phyloP scores from a whole-genome alignment of 2,113 vertebrate species.

The Mesoclemmys tuberculata region DNA sequence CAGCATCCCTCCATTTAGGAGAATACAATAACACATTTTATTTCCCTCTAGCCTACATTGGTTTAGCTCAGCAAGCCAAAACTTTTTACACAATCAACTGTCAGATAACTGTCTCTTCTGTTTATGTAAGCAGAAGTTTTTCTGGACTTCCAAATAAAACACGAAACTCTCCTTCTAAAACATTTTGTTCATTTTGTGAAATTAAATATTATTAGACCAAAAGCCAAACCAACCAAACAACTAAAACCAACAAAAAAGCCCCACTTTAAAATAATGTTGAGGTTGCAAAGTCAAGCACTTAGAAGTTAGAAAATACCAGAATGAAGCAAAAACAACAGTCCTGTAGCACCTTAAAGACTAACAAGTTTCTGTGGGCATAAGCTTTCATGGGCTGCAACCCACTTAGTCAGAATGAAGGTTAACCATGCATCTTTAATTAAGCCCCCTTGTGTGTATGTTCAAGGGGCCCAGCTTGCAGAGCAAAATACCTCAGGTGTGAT shows the following conservation, averaged over 20 bases:
- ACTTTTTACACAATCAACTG: accelerated
- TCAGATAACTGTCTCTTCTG: background rate
- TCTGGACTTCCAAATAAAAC: background rate
- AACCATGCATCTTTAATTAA: background rate
- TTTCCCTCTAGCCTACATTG: background rate
- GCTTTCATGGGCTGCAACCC: too few relatives aligned
- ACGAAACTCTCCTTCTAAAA: background rate
- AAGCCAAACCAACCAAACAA: background rate
- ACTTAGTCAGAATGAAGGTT: background rate
- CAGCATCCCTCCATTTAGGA: background rate
- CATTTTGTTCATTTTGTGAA: background rate
- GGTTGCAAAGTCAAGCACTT: background rate
- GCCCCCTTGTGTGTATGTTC: background rate
- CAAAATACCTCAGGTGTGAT: background rate
- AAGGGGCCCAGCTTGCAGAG: background rate
- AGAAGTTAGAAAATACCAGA: background rate
- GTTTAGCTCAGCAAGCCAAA: background rate
- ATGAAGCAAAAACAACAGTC: too few relatives aligned
- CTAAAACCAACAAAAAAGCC: background rate
- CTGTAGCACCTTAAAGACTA: too few relatives aligned
- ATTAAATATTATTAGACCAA: background rate
- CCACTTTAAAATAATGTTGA: background rate
- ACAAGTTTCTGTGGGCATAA: too few relatives aligned
- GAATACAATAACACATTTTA: background rate
- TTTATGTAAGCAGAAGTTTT: background rate